A percentile compares a stretch with the other conserved stretches of the same genome.
phyloP scores from a whole-genome alignment of 2,888 invertebrate genomes.

The Pemphredon lugubris region DNA sequence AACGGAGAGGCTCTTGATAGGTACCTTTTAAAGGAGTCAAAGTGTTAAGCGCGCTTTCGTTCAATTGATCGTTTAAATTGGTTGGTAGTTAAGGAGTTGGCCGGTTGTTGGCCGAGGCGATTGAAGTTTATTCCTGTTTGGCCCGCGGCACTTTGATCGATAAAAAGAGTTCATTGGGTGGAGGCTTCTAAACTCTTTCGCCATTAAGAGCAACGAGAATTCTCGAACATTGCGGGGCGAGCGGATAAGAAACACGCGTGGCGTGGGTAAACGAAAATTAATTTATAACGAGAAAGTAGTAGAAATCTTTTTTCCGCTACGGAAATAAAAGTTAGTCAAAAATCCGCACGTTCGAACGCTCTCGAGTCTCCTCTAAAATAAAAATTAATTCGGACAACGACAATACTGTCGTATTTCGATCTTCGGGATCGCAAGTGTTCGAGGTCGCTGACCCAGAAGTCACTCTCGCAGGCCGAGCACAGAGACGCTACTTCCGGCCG shows the following conservation, averaged over 20 bases:
- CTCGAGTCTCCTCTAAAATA: too few relatives aligned
- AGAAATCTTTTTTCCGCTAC: too few relatives aligned
- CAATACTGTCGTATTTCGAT: too few relatives aligned
- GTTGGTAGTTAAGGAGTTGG: background rate
- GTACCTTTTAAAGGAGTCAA: background rate
- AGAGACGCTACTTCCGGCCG: conserved; percentile 45
- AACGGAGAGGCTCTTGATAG: background rate
- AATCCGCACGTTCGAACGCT: too few relatives aligned
- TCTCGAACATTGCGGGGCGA: background rate
- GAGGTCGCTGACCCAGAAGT: conserved; percentile 39
- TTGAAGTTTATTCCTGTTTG: background rate
- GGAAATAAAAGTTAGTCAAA: too few relatives aligned
- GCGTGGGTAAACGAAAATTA: too few relatives aligned
- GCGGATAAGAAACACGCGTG: background rate
- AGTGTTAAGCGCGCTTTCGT: background rate
- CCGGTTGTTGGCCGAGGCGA: background rate
- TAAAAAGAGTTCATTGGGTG: background rate
- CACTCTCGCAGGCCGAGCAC: conserved; percentile 39
- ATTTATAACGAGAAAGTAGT: too few relatives aligned
- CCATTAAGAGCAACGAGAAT: background rate
- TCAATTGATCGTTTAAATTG: conserved; percentile 1
- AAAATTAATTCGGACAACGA: too few relatives aligned
- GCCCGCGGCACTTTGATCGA: background rate
- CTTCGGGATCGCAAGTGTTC: conserved; percentile 16
- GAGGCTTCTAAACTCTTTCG: background rate